Percentiles rank a stretch among this genome's conserved stretches.
phyloP scores from a whole-genome alignment of 2,888 invertebrate species.

The Chrysolina haemoptera region DNA sequence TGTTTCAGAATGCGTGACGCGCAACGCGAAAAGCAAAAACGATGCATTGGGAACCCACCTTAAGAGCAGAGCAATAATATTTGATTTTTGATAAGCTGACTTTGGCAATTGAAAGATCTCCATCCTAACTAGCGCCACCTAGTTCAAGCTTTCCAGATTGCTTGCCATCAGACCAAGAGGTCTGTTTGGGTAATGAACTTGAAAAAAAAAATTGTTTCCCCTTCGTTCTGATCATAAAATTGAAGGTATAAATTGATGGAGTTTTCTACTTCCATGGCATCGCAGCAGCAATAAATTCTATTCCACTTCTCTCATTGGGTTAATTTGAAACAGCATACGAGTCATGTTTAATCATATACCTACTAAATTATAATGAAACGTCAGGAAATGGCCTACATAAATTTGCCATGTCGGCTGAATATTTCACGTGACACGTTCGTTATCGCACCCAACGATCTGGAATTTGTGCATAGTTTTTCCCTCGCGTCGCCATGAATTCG shows the following conservation, averaged over 20 bases:
- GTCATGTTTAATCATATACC: slow-evolving; percentile 22
- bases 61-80: too few species aligned
- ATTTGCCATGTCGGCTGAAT: slow-evolving; percentile 29
- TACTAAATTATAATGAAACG: slow-evolving; percentile 33
- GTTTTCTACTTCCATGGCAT: background rate
- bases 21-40: too few species aligned
- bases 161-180: too few species aligned
- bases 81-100: too few species aligned
- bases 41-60: too few species aligned
- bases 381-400: slow-evolving; percentile 32
- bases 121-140: too few species aligned
- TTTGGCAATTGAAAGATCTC: too few species aligned
- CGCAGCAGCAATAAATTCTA: background rate
- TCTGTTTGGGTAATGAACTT: too few species aligned
- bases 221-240: too few species aligned
- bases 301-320: slow-evolving; percentile 18
- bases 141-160: too few species aligned
- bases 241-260: background rate
- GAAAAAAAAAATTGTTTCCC: too few species aligned
- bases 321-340: slow-evolving; percentile 19
- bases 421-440: slow-evolving; percentile 43
- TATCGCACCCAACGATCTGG: slow-evolving; percentile 48
- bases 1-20: too few species aligned
- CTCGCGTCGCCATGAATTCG: slow-evolving; percentile 52
- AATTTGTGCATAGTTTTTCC: slow-evolving; percentile 43